Evolutionary conservation across 2,888 invertebrate species (phyloP).

Genomic region (Cataglyphis altisquamis): DNA sequence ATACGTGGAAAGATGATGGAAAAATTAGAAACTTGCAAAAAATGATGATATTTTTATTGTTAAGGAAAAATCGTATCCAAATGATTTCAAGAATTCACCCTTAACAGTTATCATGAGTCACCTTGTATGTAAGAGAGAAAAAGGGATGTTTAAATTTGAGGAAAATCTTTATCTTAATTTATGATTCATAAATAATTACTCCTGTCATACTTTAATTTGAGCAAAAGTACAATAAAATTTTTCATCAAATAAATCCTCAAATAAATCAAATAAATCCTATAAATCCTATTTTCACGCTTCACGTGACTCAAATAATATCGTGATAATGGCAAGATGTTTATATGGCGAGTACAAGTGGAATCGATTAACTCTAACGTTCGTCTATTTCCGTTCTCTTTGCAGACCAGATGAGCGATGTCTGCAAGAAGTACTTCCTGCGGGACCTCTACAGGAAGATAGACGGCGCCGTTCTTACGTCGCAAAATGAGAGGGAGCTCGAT

Average conservation of each 20-base stretch:
- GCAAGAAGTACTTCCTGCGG: conserved; percentile 96
- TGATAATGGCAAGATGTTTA: neutral
- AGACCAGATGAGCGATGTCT: conserved; percentile 96
- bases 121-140: too few species aligned
- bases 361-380: conserved; percentile 31
- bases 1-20: too few species aligned
- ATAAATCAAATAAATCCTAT: too few species aligned
- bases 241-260: neutral
- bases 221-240: neutral
- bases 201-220: neutral
- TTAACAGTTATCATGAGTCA: too few species aligned
- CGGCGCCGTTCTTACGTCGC: conserved; percentile 95
- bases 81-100: too few species aligned
- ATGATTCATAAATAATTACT: neutral
- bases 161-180: neutral
- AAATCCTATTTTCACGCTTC: neutral
- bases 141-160: too few species aligned
- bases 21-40: too few species aligned
- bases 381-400: conserved; percentile 82
- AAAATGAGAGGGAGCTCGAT: conserved; percentile 96
- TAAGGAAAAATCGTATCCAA: too few species aligned
- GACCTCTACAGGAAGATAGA: conserved; percentile 96
- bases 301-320: neutral
- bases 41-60: too few species aligned
- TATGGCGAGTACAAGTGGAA: neutral